These are phyloP conservation scores for Rhogogaster chlorosoma DNA, from an alignment of 2,888 invertebrate species.

Conservation along the genomic window DNA sequence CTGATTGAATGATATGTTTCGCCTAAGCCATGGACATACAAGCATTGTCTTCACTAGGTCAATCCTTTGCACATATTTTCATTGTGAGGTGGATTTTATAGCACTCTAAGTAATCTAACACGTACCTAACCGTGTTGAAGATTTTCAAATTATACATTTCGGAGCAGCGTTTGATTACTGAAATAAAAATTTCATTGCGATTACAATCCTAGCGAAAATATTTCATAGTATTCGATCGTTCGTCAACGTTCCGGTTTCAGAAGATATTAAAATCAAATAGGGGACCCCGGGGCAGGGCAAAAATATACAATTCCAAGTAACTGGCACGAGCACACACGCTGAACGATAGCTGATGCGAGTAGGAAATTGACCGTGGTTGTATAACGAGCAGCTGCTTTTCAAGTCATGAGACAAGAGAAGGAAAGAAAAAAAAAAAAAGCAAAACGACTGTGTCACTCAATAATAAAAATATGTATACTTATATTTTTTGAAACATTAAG, in stretches of 20 bases:
- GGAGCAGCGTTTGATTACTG: background rate
- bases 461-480: background rate
- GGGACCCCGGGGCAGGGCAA: background rate
- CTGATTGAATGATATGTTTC: background rate
- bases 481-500: background rate
- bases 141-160: background rate
- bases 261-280: background rate
- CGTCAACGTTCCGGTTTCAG: background rate
- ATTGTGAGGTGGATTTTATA: background rate
- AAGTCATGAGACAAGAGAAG: background rate
- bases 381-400: background rate
- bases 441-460: background rate
- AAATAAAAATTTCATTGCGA: background rate
- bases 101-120: background rate
- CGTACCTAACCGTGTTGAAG: background rate
- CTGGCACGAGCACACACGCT: background rate
- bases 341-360: background rate
- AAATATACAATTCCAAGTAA: background rate
- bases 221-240: background rate
- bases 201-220: background rate
- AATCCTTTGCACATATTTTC: background rate
- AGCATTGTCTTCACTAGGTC: constrained; percentile 1
- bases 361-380: background rate
- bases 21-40: background rate
- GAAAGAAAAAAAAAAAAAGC: background rate